Conservation (phyloP, 2,888 invertebrate genomes). For the Nomada flava region DNA sequence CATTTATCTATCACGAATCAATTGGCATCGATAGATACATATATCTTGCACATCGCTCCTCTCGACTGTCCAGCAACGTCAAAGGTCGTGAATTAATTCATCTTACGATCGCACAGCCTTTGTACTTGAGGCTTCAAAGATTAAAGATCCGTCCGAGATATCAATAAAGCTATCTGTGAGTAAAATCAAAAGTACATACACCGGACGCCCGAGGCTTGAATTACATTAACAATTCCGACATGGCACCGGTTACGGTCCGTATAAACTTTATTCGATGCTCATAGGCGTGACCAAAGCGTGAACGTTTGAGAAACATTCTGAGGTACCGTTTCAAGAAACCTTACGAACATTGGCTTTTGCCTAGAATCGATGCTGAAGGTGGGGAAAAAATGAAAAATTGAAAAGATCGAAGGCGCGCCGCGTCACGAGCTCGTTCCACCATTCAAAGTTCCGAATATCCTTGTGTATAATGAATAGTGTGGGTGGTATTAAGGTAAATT, state of each 20-base stretch:
- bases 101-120: background rate
- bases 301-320: slow-evolving; percentile 22
- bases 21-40: no score
- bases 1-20: no score
- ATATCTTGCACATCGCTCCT: no score
- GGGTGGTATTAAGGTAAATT: slow-evolving; percentile 5
- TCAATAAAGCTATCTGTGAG: slow-evolving; percentile 26
- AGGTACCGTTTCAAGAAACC: slow-evolving; percentile 9
- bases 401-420: background rate
- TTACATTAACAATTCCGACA: slow-evolving; percentile 48
- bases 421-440: background rate
- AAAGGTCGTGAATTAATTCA: background rate
- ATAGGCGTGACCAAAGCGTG: slow-evolving; percentile 44
- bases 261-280: slow-evolving; percentile 38
- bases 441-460: background rate
- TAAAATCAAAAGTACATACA: slow-evolving; percentile 45
- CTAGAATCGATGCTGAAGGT: background rate
- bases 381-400: background rate
- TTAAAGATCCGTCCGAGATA: slow-evolving; percentile 20
- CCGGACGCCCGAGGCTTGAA: slow-evolving; percentile 29
- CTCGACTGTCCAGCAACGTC: no score
- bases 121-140: background rate
- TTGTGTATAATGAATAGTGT: background rate
- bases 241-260: slow-evolving; percentile 40
- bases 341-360: background rate